phyloP scores from a whole-genome alignment of 2,797 vertebrate genomes.

The Emys orbicularis region DNA sequence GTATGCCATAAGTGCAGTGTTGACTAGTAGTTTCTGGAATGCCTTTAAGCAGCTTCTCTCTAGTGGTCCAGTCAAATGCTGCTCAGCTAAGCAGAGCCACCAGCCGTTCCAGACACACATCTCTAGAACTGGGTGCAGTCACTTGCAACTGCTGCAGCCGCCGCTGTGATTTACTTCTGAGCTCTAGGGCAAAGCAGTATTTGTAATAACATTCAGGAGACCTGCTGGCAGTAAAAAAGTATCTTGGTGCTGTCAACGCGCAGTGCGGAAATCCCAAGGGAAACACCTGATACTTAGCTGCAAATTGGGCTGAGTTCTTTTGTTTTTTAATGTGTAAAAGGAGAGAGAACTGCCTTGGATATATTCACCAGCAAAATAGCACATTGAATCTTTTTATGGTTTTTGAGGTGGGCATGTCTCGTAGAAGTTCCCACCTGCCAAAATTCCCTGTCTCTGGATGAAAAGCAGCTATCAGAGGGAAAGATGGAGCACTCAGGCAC shows the following conservation, averaged over 20 bases:
- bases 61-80: neutral
- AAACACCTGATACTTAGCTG: neutral
- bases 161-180: rapidly evolving
- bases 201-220: neutral
- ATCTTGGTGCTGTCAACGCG: rapidly evolving
- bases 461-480: neutral
- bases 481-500: neutral
- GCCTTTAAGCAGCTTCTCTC: neutral
- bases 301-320: neutral
- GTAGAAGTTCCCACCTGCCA: neutral
- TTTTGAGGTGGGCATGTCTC: neutral
- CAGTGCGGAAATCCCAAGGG: neutral
- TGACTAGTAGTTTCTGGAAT: neutral
- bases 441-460: neutral
- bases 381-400: neutral
- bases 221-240: rapidly evolving
- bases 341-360: neutral
- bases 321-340: neutral
- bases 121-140: neutral
- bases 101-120: neutral
- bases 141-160: rapidly evolving
- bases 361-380: neutral
- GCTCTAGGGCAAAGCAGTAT: rapidly evolving
- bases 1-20: no score
- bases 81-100: neutral